A percentile compares a stretch with the other conserved stretches of the same genome.
Conservation (phyloP, 2,888 invertebrate genomes). For the Lissonota sp. region DNA sequence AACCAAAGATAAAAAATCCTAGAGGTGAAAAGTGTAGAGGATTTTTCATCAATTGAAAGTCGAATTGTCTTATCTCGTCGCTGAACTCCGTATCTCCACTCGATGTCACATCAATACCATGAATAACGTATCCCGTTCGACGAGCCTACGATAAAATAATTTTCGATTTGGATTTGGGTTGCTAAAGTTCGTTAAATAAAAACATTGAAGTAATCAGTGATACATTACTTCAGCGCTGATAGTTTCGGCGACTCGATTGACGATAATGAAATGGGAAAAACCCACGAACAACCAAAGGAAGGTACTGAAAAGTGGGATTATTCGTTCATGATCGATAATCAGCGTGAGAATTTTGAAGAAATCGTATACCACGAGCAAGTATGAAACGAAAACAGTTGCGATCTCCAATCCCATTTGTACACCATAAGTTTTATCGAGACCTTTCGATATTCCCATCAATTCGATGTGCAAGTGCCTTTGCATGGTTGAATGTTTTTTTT, state of each 20-base stretch:
- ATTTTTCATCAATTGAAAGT: constrained; percentile 60
- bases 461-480: constrained; percentile 9
- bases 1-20: constrained; percentile 56
- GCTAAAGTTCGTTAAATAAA: no score
- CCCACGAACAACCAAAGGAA: neutral
- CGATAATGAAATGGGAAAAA: neutral
- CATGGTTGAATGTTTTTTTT: no score
- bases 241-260: neutral
- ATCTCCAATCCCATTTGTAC: neutral
- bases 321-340: neutral
- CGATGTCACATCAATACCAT: constrained; percentile 9
- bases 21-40: constrained; percentile 54
- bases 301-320: neutral
- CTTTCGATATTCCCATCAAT: neutral
- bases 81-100: constrained; percentile 25
- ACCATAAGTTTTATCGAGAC: constrained; percentile 1
- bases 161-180: no score
- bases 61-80: constrained; percentile 56
- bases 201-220: no score
- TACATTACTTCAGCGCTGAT: neutral
- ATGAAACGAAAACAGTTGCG: neutral
- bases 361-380: neutral
- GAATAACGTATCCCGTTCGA: constrained; percentile 45
- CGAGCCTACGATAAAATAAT: constrained; percentile 19
- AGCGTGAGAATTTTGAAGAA: neutral